Evolutionary conservation across 2,797 vertebrate genomes (phyloP).

Genomic region (Chaunax sp.): DNA sequence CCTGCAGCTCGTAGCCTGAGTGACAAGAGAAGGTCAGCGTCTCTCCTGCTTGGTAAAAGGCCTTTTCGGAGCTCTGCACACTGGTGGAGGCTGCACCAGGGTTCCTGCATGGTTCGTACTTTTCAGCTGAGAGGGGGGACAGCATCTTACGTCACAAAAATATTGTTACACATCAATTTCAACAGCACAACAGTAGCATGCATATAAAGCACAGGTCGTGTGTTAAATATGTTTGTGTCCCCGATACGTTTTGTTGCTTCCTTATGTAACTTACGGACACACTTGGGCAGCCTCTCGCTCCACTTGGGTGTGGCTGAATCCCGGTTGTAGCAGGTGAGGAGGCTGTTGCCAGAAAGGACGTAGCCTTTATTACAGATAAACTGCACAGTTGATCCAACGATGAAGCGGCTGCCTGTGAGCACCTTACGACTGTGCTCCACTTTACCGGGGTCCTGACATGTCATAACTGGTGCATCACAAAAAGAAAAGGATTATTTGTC

Average conservation of each 20-base stretch:
- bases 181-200: not conserved
- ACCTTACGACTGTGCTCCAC: conserved; percentile 92
- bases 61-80: conserved; percentile 88
- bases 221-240: too few species aligned
- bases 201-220: too few species aligned
- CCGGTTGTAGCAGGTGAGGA: conserved; percentile 92
- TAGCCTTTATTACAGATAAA: conserved; percentile 95
- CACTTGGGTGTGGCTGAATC: conserved; percentile 92
- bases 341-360: conserved; percentile 84
- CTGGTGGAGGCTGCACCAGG: conserved; percentile 90
- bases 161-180: not conserved
- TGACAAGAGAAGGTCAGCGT: conserved; percentile 90
- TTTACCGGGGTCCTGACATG: conserved; percentile 91
- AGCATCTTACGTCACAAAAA: not conserved
- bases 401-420: conserved; percentile 87
- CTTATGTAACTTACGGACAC: conserved; percentile 81
- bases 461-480: conserved; percentile 82
- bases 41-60: conserved; percentile 91
- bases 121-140: conserved; percentile 84
- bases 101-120: conserved; percentile 93
- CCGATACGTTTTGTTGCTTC: not conserved
- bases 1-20: conserved; percentile 88
- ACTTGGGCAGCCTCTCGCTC: conserved; percentile 94
- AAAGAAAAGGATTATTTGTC: not conserved
- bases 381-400: conserved; percentile 90